Base-by-base conservation (phyloP, 2,888 invertebrate species). In the Leptopilina syphax region DNA sequence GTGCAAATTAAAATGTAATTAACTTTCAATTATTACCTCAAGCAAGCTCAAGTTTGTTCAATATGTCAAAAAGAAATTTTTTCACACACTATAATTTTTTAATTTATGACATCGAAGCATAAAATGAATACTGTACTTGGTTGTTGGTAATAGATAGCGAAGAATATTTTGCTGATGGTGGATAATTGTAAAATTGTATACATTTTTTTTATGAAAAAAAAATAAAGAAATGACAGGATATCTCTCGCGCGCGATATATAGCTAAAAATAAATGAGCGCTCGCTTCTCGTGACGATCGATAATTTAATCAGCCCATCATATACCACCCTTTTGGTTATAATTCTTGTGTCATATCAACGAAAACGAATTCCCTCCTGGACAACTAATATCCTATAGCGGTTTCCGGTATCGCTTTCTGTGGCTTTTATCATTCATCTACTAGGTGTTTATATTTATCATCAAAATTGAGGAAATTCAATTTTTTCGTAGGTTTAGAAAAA, bases 211-310 rank as follows among this genome's bases (percentile, higher is more conserved):
- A 24, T 63, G 7, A 9, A 63, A 63, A 18, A 7, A 5, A 9
- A 68, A 27, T 27, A 77, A 81, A 81, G 47, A 65, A 34, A 76
- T 41, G 76, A 80, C 47, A 44, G 76, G 34, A 34, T 34, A 65
- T 82, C 50, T 65, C 50, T 41, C 66, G 77, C 79, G 79, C 34
- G 79, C 34, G 3, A 34, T 34, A 34, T 34, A 79, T 65, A 80
- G 44, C 76, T 80, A 80, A 80, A 82, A 83, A 84, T 84, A 83
- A 84, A 83, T 79, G 81, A 80, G 77, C 66, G 78, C 66, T n/a
- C 65, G 70, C 78, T 76, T 79, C 47, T 76, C 70, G 65, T 24
- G 47, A 24, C 67, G 77, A 84, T 85, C 84, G 84, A 85, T 85
- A 82, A 79, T 83, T 80, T 76, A 82, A 82, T 83, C 78, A 77